Conservation (phyloP, 2,888 invertebrate genomes). For the Exocentrus adspersus region DNA sequence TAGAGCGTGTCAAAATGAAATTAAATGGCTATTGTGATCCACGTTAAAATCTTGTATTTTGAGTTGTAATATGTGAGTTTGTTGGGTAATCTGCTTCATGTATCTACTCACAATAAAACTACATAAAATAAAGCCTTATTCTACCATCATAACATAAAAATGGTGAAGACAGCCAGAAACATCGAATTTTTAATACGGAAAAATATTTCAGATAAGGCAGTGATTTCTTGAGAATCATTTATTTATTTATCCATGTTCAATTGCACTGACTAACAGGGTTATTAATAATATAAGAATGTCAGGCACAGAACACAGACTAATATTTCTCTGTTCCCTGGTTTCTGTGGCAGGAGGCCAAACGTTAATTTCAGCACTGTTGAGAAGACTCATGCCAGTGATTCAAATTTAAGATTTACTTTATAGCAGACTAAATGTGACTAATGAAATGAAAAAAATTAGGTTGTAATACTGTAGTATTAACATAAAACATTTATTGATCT, state of each 20-base stretch:
- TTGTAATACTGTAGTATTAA: no score
- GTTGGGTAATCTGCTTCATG: no score
- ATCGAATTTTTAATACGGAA: not conserved
- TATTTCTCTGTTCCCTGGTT: slow-evolving; percentile 9
- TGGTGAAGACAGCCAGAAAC: no score
- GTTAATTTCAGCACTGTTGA: not conserved
- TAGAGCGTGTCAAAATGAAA: no score
- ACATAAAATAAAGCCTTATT: no score
- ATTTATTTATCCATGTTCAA: not conserved
- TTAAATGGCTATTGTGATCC: no score
- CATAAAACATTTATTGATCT: no score
- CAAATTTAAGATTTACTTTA: slow-evolving; percentile 8
- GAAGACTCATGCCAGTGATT: slow-evolving; percentile 7
- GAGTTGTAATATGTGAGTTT: no score
- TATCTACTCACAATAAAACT: no score
- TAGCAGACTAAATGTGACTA: slow-evolving; percentile 5
- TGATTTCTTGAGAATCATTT: not conserved
- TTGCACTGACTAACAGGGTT: not conserved
- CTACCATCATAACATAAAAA: no score
- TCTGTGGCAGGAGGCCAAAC: slow-evolving; percentile 4
- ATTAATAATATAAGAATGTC: not conserved
- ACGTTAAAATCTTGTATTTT: no score
- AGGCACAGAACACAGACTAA: not conserved
- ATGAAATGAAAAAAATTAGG: slow-evolving; percentile 13
- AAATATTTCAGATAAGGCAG: not conserved